Evolutionary conservation across 2,113 vertebrate genomes (phyloP).

Genomic region (Lates calcarifer): DNA sequence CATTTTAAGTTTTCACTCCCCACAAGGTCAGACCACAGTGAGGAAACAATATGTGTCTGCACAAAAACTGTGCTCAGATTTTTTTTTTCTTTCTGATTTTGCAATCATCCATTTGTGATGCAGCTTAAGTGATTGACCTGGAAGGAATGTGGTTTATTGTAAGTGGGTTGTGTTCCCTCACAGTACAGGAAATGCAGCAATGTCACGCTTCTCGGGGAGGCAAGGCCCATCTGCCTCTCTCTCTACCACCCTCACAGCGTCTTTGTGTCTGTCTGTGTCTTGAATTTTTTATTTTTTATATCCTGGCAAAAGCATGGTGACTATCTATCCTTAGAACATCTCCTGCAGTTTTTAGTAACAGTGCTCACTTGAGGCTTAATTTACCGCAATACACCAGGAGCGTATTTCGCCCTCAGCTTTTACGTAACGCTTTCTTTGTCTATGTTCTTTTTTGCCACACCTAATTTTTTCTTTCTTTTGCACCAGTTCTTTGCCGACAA

Average conservation of each 20-base stretch:
- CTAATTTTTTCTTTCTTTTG: background rate
- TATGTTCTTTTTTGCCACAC: constrained; percentile 21
- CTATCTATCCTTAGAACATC: background rate
- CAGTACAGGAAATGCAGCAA: constrained; percentile 47
- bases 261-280: background rate
- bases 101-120: constrained; percentile 34
- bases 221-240: constrained; percentile 37
- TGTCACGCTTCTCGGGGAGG: constrained; percentile 18
- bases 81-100: constrained; percentile 33
- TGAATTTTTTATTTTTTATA: background rate
- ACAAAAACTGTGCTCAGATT: background rate
- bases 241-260: background rate
- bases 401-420: background rate
- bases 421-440: background rate
- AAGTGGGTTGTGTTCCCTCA: constrained; percentile 50
- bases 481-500: background rate
- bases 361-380: background rate
- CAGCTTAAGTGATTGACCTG: constrained; percentile 52
- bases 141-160: constrained; percentile 68
- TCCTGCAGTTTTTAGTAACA: background rate
- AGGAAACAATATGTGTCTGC: background rate
- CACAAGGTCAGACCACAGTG: background rate
- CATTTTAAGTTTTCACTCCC: background rate
- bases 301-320: background rate
- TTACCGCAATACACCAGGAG: background rate